Base-by-base conservation (phyloP, 2,888 invertebrate genomes). In the Spisula solida region DNA sequence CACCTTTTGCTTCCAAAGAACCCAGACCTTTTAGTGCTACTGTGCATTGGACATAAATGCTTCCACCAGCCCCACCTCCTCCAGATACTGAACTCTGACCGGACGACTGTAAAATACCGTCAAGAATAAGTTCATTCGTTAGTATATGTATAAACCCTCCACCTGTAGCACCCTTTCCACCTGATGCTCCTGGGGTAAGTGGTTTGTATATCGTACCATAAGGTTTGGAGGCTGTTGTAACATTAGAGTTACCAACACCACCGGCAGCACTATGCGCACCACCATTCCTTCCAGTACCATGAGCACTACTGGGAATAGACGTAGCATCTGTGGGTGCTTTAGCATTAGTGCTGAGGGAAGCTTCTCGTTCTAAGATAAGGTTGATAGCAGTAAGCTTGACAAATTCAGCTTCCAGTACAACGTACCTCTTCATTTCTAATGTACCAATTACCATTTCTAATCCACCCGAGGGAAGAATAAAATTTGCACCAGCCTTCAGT, bases 1-100 rank as follows among this genome's bases (percentile, higher is more conserved):
- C 95, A 60, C 95, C 95, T 56, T 87, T 87, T 25, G 92, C 93
- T 78, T 89, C 89, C 48, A 95, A 92, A 20, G 14, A 55, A 56
- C 95, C 95, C 55, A 94, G 90, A 41, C 95, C 95, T 80, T 93
- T 93, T 0, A 95, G 80, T 25, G 85, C 90, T 16, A 90, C 56
- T 48, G 81, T 89, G 79, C 93, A 90, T 0, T 66, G 80, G 0
- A 94, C 89, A 78, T 92, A 93, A 8, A 95, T 91, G 86, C 95
- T 95, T 2, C 95, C 95, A 16, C 95, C 95, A 86, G 94, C 94
- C 8, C 94, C 95, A n/a, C 94, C 95, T 41, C 93, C 94, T 56
- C 92, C 93, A 14, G 47, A 79, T 0, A 82, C 41, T 1, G 91
- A 92, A 16, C 82, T 88, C 0, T 56, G 89, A 12, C 95, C 95